A percentile compares a stretch with the other conserved stretches of the same genome.
These are phyloP conservation scores for Catonia carolina DNA, from an alignment of 2,888 invertebrate genomes.

Conservation along the genomic window DNA sequence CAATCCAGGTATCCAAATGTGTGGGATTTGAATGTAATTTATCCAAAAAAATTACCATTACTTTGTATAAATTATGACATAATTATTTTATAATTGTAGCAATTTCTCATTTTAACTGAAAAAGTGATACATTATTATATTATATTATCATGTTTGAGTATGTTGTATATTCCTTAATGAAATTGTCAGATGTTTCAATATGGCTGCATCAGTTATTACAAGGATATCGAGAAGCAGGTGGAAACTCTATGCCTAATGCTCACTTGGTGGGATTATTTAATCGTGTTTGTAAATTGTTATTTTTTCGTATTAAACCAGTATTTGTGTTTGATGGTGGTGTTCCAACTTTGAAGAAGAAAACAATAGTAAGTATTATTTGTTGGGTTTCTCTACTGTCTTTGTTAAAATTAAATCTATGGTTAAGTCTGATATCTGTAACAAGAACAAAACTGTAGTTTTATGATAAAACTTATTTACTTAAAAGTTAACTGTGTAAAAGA, in stretches of 20 bases:
- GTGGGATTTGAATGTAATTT: no score
- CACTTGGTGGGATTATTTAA: conserved; percentile 91
- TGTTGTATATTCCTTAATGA: conserved; percentile 33
- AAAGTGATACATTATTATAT: no score
- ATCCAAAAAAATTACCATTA: no score
- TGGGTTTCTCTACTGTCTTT: conserved; percentile 24
- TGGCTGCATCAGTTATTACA: conserved; percentile 98
- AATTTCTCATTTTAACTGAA: no score
- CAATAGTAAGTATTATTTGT: conserved; percentile 61
- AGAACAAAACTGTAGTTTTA: no score
- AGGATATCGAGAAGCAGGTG: conserved; percentile 84
- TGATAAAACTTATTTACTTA: no score
- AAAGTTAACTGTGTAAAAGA: no score
- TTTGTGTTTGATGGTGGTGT: conserved; percentile 98
- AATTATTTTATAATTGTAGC: no score
- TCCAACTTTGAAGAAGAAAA: conserved; percentile 84
- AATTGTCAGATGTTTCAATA: conserved; percentile 82
- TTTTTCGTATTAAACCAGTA: conserved; percentile 90
- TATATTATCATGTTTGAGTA: conserved; percentile 29
- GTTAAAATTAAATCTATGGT: no score
- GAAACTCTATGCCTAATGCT: conserved; percentile 76
- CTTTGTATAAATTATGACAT: no score
- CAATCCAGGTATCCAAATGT: no score
- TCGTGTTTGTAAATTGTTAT: conserved; percentile 90
- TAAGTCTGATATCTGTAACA: no score